Evolutionary conservation across 1,140 invertebrate species (phyloP).

Genomic region (Sitobion miscanthi): DNA sequence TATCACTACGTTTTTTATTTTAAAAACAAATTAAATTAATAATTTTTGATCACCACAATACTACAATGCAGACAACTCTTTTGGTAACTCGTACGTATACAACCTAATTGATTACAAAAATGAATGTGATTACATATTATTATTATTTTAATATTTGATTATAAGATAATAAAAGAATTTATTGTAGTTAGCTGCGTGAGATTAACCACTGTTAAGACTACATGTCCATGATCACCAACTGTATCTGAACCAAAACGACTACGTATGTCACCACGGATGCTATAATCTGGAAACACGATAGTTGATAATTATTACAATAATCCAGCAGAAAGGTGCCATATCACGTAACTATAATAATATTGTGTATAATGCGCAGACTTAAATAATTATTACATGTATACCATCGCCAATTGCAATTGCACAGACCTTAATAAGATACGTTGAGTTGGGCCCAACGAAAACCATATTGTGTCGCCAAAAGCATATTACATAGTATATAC

Average conservation of each 20-base stretch:
- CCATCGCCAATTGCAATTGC: not conserved
- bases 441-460: not conserved
- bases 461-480: not conserved
- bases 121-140: no score
- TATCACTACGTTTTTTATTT: not conserved
- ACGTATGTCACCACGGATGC: conserved; percentile 40
- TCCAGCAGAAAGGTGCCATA: not conserved
- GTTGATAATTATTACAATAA: conserved; percentile 5
- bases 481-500: not conserved
- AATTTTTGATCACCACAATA: not conserved
- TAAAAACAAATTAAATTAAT: not conserved
- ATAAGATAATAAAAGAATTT: not conserved
- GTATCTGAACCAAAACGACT: conserved; percentile 43
- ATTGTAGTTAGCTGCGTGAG: not conserved
- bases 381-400: not conserved
- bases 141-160: not conserved
- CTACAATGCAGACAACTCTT: no score
- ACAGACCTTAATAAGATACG: not conserved
- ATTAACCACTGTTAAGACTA: not conserved
- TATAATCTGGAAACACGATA: conserved; percentile 36
- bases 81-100: no score
- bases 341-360: not conserved
- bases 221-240: not conserved
- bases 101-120: not conserved
- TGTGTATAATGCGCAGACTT: not conserved